Evolutionary conservation across 2,888 invertebrate species (phyloP).

Genomic region (Nasonia oneida): DNA sequence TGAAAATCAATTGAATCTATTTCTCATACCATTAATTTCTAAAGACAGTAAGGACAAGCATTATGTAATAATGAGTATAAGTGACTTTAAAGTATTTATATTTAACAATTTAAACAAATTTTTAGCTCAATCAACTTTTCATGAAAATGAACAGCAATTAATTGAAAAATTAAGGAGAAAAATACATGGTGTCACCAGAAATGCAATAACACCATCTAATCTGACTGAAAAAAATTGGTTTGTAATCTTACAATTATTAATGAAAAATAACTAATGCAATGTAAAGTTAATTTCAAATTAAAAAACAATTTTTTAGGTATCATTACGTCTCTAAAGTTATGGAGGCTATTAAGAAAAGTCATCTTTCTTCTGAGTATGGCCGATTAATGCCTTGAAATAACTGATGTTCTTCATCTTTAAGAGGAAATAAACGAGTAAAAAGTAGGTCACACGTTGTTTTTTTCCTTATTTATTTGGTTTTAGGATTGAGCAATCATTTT

Average conservation of each 20-base stretch:
- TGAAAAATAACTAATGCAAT: slow-evolving; percentile 23
- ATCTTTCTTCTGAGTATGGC: slow-evolving; percentile 91
- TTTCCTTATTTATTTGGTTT: neutral
- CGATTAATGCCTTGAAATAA: slow-evolving; percentile 84
- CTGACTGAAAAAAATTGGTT: slow-evolving; percentile 91
- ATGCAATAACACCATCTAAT: slow-evolving; percentile 86
- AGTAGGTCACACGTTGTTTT: neutral
- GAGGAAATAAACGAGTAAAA: slow-evolving; percentile 24
- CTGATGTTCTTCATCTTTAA: slow-evolving; percentile 31
- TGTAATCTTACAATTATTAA: slow-evolving; percentile 44
- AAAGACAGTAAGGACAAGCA: slow-evolving; percentile 74
- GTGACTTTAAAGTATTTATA: neutral
- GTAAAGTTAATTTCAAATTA: slow-evolving; percentile 19
- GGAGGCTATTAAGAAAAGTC: slow-evolving; percentile 92
- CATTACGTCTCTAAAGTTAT: slow-evolving; percentile 90
- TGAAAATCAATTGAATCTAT: slow-evolving; percentile 85
- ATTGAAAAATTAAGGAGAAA: slow-evolving; percentile 85
- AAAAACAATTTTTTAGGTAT: slow-evolving; percentile 79
- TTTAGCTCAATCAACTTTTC: slow-evolving; percentile 70
- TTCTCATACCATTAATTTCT: slow-evolving; percentile 84
- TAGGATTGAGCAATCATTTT: neutral
- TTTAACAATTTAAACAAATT: slow-evolving; percentile 37
- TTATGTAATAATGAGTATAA: slow-evolving; percentile 9
- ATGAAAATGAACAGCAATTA: slow-evolving; percentile 80
- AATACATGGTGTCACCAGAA: slow-evolving; percentile 85